These are phyloP conservation scores for Dasysyrphus tricinctus DNA, from an alignment of 2,888 invertebrate species.

Conservation along the genomic window DNA sequence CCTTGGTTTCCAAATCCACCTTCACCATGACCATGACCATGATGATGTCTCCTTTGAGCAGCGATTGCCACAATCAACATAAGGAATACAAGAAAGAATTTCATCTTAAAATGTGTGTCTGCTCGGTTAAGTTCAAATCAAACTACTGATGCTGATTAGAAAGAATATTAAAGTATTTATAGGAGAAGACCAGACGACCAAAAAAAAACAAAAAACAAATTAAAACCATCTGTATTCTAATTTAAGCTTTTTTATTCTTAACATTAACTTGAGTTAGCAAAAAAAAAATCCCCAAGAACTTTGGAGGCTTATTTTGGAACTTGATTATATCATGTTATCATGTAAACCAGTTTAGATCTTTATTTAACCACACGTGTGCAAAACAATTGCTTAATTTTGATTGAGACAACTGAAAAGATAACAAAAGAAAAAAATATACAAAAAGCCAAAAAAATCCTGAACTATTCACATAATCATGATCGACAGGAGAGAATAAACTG, in stretches of 20 bases:
- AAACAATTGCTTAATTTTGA: too few relatives aligned
- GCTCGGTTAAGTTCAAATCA: constrained; percentile 13
- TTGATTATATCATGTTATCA: not conserved
- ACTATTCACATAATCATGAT: too few relatives aligned
- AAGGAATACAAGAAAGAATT: constrained; percentile 21
- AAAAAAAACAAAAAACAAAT: not conserved
- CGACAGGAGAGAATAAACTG: too few relatives aligned
- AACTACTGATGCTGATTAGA: constrained; percentile 9
- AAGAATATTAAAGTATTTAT: constrained; percentile 9
- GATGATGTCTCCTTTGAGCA: not conserved
- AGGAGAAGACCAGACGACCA: not conserved
- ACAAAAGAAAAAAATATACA: too few relatives aligned
- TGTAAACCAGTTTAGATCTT: not conserved
- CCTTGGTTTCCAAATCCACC: too few relatives aligned
- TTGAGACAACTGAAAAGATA: too few relatives aligned
- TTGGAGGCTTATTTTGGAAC: constrained; percentile 17
- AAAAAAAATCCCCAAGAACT: not conserved
- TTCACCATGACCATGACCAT: not conserved
- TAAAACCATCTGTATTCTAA: not conserved
- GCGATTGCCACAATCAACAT: constrained; percentile 37
- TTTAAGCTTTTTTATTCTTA: not conserved
- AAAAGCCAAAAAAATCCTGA: too few relatives aligned
- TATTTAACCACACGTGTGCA: not conserved
- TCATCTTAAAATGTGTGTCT: constrained; percentile 26
- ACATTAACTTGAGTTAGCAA: not conserved